Conservation (phyloP, 2,888 invertebrate genomes). For the Nemotelus pantherinus region DNA sequence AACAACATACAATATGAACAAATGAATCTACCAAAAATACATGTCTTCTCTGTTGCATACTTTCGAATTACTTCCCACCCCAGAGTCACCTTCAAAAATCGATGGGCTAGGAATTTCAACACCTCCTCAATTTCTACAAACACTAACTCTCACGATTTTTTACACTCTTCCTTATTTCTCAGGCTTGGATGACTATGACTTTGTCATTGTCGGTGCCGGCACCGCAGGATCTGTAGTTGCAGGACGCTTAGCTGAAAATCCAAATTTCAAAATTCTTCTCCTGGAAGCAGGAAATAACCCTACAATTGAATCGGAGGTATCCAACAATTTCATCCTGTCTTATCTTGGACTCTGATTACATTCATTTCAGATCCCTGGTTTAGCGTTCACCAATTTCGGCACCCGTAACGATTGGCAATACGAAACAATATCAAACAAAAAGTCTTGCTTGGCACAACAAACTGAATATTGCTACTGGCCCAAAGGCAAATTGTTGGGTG, state of each 20-base stretch:
- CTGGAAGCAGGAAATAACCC: conserved; percentile 67
- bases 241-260: conserved; percentile 63
- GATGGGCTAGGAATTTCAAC: background rate
- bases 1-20: too few species aligned
- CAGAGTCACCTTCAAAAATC: background rate
- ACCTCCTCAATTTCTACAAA: background rate
- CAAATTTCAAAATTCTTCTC: conserved; percentile 65
- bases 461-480: conserved; percentile 71
- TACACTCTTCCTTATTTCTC: background rate
- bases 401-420: conserved; percentile 57
- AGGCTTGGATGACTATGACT: conserved; percentile 77
- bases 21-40: too few species aligned
- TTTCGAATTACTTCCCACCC: too few species aligned
- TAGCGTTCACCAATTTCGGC: conserved; percentile 55
- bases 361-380: conserved; percentile 54
- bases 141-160: too few species aligned
- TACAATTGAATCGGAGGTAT: conserved; percentile 66
- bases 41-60: too few species aligned
- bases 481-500: conserved; percentile 78
- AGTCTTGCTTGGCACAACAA: conserved; percentile 56
- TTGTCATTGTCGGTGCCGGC: conserved; percentile 85
- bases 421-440: conserved; percentile 55
- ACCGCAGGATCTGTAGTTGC: conserved; percentile 75
- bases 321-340: background rate
- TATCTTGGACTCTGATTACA: background rate